Base-by-base conservation (phyloP, 2,888 invertebrate species). In the Malthinus flaveolus region DNA sequence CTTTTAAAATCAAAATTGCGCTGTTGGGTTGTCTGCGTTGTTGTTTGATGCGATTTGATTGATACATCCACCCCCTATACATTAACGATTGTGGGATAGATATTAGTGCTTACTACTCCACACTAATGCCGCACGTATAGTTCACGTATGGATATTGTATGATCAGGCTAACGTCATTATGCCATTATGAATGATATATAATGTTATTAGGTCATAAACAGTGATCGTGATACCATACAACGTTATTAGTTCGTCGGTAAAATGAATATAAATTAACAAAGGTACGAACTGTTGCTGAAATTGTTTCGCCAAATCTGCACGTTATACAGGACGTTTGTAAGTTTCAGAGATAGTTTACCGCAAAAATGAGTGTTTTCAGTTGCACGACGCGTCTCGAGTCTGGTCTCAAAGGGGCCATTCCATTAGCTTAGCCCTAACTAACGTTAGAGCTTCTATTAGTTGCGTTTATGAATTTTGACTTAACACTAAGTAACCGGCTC, bases 41-140 rank as follows among this genome's bases (percentile, higher is more conserved):
- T 23, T 23, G 23, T 13, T 49, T 44, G 49, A 49, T 56, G 49
- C 49, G 44, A 15, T 56, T 47, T 56, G 56, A 56, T 56, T 56
- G 56, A 56, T 56, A 45, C n/a, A 23, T 23, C 49, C 32, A 32
- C 32, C 39, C 39, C 15, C n/a, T 15, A 32, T 49, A 56, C 44
- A 42, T 45, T 45, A 36, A 49, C 31, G 54, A 23, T 15, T 42
- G n/a, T 8, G 5, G 39, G 39, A 15, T 42, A 4, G 7, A 36
- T 46, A 52, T 52, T 46, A 45, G 45, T 46, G 35, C 46, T 34
- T 48, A 48, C 36, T 45, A 32, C 39, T 47, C 35, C 47, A 47
- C 32, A 33, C 47, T 48, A 54, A 54, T 39, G 32, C 33, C 32
- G 3, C 12, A 36, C 11, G 35, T 35, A 36, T 9, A 12, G 11